These are phyloP conservation scores for Hemicentrotus pulcherrimus DNA, from an alignment of 35 echinoderm and acorn worm species.

Conservation along the genomic window DNA sequence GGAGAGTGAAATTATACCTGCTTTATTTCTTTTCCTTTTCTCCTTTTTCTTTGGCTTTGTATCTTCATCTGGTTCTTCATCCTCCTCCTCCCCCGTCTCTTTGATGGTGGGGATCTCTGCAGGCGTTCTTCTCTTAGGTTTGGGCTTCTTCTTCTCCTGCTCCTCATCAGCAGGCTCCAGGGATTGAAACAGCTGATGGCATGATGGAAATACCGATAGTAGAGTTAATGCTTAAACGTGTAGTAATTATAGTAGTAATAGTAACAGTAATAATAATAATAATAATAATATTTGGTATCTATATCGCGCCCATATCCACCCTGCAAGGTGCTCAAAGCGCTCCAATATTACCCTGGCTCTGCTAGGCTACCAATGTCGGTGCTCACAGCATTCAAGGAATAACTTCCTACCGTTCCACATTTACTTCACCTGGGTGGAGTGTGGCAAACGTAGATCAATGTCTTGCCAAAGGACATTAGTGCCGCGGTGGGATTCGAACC, in stretches of 20 bases:
- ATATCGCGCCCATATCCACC: too few relatives aligned
- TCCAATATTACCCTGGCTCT: too few relatives aligned
- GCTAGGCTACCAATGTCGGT: too few relatives aligned
- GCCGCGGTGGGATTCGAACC: too few relatives aligned
- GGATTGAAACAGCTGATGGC: slow-evolving; percentile 63
- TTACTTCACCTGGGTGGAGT: too few relatives aligned
- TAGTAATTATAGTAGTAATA: not conserved
- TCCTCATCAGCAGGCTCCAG: slow-evolving; percentile 69
- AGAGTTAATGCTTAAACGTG: slow-evolving; percentile 18
- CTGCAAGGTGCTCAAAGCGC: too few relatives aligned
- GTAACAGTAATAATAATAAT: too few relatives aligned
- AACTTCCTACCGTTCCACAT: too few relatives aligned
- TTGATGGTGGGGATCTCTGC: not conserved
- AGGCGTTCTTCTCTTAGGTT: slow-evolving; percentile 13
- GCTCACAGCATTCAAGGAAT: too few relatives aligned
- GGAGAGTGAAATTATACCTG: not conserved
- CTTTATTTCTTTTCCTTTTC: not conserved
- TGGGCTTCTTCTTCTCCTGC: not conserved
- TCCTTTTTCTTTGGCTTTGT: slow-evolving; percentile 36
- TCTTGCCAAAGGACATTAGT: too few relatives aligned
- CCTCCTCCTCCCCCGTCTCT: slow-evolving; percentile 53
- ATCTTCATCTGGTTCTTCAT: not conserved
- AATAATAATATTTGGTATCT: too few relatives aligned
- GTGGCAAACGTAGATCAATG: too few relatives aligned
- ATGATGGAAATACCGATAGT: not conserved